Base-by-base conservation (phyloP, 1,140 invertebrate genomes). In the Zaprionus ornatus region DNA sequence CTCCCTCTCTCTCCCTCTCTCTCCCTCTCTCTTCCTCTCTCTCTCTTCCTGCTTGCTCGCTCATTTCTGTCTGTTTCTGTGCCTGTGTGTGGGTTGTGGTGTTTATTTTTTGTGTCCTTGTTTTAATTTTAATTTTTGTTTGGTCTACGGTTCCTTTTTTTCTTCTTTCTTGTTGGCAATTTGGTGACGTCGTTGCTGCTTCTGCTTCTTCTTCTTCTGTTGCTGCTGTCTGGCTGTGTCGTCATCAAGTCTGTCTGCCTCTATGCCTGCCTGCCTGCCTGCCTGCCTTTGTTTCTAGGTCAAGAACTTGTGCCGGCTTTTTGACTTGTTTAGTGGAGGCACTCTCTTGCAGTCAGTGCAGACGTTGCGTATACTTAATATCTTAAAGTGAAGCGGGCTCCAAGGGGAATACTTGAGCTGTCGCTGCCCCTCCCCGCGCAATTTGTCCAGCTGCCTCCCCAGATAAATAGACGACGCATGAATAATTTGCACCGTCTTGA, bases 91-190 rank as follows among this genome's bases (percentile, higher is more conserved):
- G 77, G 67, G 78, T 37, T 74, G 62, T 73, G 79, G 66, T 75
- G 77, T 68, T 80, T 83, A 74, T 86, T 77, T 87, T 86, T 77
- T 84, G 73, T 85, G 79, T 90, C 79, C 86, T 90, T 90, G 86
- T 90, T 90, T 90, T 90, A 90, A 90, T 90, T 90, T 90, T 90
- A 90, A 90, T 90, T 90, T 90, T 90, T 90, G 85, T 86, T 90
- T 90, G 86, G 82, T 90, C 88, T 84, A 80, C 86, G 66, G 56
- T 90, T 79, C 59, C 68, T 80, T 76, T 75, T 55, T 75, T 66
- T 77, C 45, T 66, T 52, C 65, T 62, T 78, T 52, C 69, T 67
- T 77, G 74, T 79, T 79, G 84, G 77, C 88, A 85, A 88, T 77
- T 79, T 79, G 84, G 77, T 88, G 84, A 90, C 85, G 84, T 85